phyloP scores from a whole-genome alignment of 2,888 invertebrate genomes.

The Desoria tigrina region DNA sequence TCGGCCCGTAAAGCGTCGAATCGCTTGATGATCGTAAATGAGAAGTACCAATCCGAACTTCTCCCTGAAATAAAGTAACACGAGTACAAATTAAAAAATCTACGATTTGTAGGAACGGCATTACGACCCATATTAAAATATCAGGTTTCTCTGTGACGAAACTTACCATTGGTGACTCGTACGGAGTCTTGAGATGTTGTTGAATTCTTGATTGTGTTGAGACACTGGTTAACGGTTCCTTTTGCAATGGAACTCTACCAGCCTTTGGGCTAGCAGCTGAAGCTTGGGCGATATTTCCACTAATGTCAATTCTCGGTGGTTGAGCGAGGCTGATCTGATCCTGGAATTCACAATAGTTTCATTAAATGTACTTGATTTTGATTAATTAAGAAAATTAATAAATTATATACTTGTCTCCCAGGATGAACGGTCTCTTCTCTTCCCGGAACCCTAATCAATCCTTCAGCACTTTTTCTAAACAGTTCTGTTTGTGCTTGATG shows the following conservation, averaged over 20 bases:
- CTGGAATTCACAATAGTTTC: constrained; percentile 25
- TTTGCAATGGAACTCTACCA: constrained; percentile 46
- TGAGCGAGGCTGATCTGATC: constrained; percentile 38
- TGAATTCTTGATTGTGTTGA: constrained; percentile 40
- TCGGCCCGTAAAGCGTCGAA: not conserved
- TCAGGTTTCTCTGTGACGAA: no score
- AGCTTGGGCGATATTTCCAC: constrained; percentile 44
- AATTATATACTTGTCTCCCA: constrained; percentile 8
- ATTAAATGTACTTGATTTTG: not conserved
- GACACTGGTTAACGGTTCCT: constrained; percentile 44
- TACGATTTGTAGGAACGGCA: not conserved
- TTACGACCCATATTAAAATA: no score
- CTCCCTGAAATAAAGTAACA: not conserved
- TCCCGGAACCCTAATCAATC: constrained; percentile 22
- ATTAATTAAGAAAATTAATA: not conserved
- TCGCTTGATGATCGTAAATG: not conserved
- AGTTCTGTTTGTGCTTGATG: constrained; percentile 46
- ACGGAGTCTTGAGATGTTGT: constrained; percentile 41
- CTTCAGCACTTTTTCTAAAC: constrained; percentile 43
- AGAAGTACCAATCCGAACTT: not conserved
- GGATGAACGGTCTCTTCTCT: constrained; percentile 38
- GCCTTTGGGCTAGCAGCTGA: constrained; percentile 52
- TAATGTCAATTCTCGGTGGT: constrained; percentile 47
- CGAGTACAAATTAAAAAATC: not conserved
- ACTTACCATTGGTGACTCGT: constrained; percentile 49